Conservation (phyloP, 2,113 vertebrate genomes). For the Nannobrachium achirus region DNA sequence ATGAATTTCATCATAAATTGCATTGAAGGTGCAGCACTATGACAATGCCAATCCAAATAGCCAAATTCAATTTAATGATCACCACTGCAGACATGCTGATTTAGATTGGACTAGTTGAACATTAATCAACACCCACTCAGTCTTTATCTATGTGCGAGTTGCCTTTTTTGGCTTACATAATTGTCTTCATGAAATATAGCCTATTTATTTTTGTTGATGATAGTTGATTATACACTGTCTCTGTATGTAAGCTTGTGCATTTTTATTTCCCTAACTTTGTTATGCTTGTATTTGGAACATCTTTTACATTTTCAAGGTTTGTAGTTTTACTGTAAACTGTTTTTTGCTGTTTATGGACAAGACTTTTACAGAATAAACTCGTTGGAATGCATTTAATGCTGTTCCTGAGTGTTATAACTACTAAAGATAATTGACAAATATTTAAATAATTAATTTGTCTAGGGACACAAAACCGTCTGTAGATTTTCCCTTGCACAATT, state of each 20-base stretch:
- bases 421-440: too few species aligned
- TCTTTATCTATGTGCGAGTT: slow-evolving; percentile 34
- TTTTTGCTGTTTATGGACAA: slow-evolving; percentile 87
- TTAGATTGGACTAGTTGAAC: not conserved
- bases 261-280: slow-evolving; percentile 78
- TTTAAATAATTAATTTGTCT: too few species aligned
- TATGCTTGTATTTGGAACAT: slow-evolving; percentile 88
- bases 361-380: slow-evolving; percentile 96
- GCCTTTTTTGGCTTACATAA: slow-evolving; percentile 50
- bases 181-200: slow-evolving; percentile 67
- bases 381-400: slow-evolving; percentile 85
- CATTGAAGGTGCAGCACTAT: not conserved
- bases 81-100: not conserved
- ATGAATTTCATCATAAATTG: too few species aligned
- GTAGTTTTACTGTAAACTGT: slow-evolving; percentile 93
- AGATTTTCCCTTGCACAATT: too few species aligned
- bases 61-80: slow-evolving; percentile 5
- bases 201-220: slow-evolving; percentile 76
- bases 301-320: slow-evolving; percentile 91
- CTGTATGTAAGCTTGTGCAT: slow-evolving; percentile 55
- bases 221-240: slow-evolving; percentile 77
- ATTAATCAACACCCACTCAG: slow-evolving; percentile 4
- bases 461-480: too few species aligned
- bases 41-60: slow-evolving; percentile 27
- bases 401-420: too few species aligned